These are phyloP conservation scores for Lepidocyrtoides sp. DNA, from an alignment of 2,888 invertebrate species.

Conservation along the genomic window DNA sequence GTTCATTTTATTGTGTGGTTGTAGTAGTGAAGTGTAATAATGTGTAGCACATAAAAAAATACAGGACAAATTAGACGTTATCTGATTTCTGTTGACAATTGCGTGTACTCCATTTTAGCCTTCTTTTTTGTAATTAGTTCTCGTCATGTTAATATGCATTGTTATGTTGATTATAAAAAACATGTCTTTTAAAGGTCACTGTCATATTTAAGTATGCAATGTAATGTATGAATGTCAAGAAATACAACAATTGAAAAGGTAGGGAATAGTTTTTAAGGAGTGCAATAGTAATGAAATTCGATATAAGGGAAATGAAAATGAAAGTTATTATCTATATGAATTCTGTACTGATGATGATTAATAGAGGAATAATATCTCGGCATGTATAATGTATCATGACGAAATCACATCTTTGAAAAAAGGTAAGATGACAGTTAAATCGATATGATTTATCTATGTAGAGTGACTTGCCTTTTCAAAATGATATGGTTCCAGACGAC, in stretches of 20 bases:
- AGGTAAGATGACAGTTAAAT: slow-evolving; percentile 59
- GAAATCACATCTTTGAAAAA: background rate
- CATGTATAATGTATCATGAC: background rate
- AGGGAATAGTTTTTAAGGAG: background rate
- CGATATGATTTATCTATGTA: slow-evolving; percentile 68
- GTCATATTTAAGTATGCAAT: no score
- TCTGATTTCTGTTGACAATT: slow-evolving; percentile 64
- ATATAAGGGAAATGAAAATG: background rate
- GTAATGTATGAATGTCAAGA: background rate
- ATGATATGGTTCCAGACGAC: slow-evolving; percentile 61
- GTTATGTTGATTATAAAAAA: slow-evolving; percentile 8
- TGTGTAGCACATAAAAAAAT: background rate
- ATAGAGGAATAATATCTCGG: no score
- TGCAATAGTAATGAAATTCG: background rate
- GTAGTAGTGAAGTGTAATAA: background rate
- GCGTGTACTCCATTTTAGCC: slow-evolving; percentile 14
- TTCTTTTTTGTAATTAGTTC: slow-evolving; percentile 58
- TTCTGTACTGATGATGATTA: no score
- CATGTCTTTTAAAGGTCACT: slow-evolving; percentile 34
- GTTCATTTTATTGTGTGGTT: background rate
- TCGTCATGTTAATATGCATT: slow-evolving; percentile 20
- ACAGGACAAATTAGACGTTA: slow-evolving; percentile 57
- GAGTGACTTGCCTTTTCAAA: slow-evolving; percentile 70
- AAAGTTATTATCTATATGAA: no score
- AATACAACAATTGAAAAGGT: background rate